Evolutionary conservation across 2,113 vertebrate species (phyloP), one percentile per base, ranked within the genome.

Genomic region (Heliornis fulica): DNA sequence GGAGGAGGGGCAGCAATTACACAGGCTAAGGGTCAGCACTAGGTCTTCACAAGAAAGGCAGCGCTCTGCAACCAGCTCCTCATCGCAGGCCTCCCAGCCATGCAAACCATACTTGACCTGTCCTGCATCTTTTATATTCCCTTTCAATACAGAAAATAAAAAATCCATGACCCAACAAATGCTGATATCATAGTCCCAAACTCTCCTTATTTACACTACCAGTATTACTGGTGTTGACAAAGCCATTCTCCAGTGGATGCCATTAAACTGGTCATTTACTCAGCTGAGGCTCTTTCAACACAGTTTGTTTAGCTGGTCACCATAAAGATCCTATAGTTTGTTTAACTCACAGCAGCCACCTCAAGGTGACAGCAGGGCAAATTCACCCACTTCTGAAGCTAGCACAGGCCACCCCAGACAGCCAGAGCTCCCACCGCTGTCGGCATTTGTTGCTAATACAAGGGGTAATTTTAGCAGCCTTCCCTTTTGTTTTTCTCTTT

Each of bases 221-320:
- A 75, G 80, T 26, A 61, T 68, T 59, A 32, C 91, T 57, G 41
- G 71, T 94, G 79, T 72, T 61, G 78, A 89, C 93, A 61, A 89
- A 89, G 59, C 63, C 89, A 18, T 54, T 90, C 87, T 83, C 83
- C 92, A 54, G n/a, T n/a, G 88, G 89, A 57, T 60, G 72, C 89
- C 29, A 48, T n/a, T 63, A 82, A 36, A 89, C 54, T 57, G 31
- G 32, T 8, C 21, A 12, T 83, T 87, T 80, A 81, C 75, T 79
- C 64, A 79, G 71, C 81, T 90, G 29, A 22, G 38, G 14, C 93
- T 94, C 7, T 51, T 74, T 71, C 94, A 94, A 41, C 20, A 11
- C 56, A 34, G 78, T 26, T 43, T 77, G 34, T 82, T 83, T 83
- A 45, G 15, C 15, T 25, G 23, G 48, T 50, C 23, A 25, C 48